Evolutionary conservation across 1,140 invertebrate genomes (phyloP).

Genomic region (Magallana angulata): DNA sequence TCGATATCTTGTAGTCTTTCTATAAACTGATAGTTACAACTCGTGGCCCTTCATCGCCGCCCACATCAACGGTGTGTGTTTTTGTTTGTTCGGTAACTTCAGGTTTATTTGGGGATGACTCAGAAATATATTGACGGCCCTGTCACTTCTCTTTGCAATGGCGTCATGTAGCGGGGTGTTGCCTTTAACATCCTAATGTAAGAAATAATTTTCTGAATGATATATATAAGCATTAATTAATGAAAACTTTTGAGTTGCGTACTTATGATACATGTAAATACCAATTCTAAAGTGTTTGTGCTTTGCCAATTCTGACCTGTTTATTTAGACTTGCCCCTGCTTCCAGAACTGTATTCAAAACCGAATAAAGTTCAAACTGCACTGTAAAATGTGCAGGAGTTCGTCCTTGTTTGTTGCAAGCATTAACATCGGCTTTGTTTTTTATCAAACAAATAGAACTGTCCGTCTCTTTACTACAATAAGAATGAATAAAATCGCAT

Average conservation of each 20-base stretch:
- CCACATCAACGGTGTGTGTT: slow-evolving; percentile 60
- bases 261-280: too few species aligned
- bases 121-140: slow-evolving; percentile 59
- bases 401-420: slow-evolving; percentile 42
- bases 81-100: slow-evolving; percentile 60
- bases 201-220: too few species aligned
- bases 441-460: slow-evolving; percentile 58
- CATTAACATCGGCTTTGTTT: slow-evolving; percentile 61
- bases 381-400: slow-evolving; percentile 63
- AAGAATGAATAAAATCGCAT: too few species aligned
- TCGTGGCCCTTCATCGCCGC: slow-evolving; percentile 66
- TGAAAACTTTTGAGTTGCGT: too few species aligned
- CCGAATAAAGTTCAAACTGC: slow-evolving; percentile 41
- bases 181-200: slow-evolving; percentile 60
- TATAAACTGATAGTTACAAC: slow-evolving; percentile 43
- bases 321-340: slow-evolving; percentile 58
- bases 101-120: slow-evolving; percentile 57
- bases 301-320: slow-evolving; percentile 37
- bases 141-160: slow-evolving; percentile 57
- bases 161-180: slow-evolving; percentile 71
- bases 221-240: too few species aligned
- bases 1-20: too few species aligned
- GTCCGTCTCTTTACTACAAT: slow-evolving; percentile 62
- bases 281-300: too few species aligned
- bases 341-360: slow-evolving; percentile 54